A percentile compares a stretch with the other conserved stretches of the same genome.
phyloP scores from a whole-genome alignment of 2,888 invertebrate species.

The Callimorpha dominula region DNA sequence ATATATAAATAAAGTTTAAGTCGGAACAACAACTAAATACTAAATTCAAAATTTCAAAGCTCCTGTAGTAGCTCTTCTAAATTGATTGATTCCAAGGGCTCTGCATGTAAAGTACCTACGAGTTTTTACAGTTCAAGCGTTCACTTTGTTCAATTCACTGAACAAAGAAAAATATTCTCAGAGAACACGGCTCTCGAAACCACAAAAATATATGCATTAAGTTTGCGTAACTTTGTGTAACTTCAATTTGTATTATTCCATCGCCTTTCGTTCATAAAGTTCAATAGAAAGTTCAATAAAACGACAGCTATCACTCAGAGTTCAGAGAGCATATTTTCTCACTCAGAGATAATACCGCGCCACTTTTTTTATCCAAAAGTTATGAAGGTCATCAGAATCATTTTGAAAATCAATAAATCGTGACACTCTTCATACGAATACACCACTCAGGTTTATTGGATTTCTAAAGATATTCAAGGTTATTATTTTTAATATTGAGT shows the following conservation, averaged over 20 bases:
- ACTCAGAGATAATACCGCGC: not conserved
- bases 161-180: no score
- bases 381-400: slow-evolving; percentile 23
- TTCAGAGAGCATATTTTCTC: slow-evolving; percentile 14
- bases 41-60: no score
- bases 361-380: slow-evolving; percentile 16
- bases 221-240: slow-evolving; percentile 12
- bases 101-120: not conserved
- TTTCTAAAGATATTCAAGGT: slow-evolving; percentile 7
- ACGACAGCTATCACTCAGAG: slow-evolving; percentile 18
- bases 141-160: no score
- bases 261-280: slow-evolving; percentile 2
- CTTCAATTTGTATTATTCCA: slow-evolving; percentile 3
- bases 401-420: slow-evolving; percentile 19
- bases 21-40: not conserved
- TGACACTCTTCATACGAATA: slow-evolving; percentile 12
- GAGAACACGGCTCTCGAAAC: no score
- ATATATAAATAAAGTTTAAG: not conserved
- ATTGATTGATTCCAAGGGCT: no score
- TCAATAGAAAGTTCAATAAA: slow-evolving; percentile 19
- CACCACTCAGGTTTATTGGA: not conserved
- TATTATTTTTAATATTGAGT: slow-evolving; percentile 10
- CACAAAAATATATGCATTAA: no score
- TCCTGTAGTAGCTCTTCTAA: no score
- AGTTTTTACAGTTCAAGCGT: not conserved